Percentiles rank a stretch among this genome's conserved stretches.
Conservation (phyloP, 2,888 invertebrate species). For the Ectobius pallidus region DNA sequence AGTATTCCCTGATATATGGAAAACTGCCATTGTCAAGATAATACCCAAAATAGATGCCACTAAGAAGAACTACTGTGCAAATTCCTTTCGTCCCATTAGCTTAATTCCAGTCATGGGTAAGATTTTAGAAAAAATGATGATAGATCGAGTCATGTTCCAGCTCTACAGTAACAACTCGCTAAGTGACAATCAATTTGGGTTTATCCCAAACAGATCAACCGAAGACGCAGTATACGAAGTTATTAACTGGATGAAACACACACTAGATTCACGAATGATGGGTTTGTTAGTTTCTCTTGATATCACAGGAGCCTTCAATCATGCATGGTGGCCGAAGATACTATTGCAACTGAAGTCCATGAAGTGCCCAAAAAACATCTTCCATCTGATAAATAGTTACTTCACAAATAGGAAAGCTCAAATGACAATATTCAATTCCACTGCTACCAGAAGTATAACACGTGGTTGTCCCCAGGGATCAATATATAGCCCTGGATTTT, state of each 20-base stretch:
- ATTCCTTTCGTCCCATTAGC: neutral
- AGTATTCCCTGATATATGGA: neutral
- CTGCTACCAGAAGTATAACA: neutral
- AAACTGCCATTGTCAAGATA: neutral
- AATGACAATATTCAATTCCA: neutral
- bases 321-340: neutral
- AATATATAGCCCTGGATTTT: neutral
- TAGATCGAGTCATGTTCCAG: neutral
- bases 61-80: neutral
- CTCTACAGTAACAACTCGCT: neutral
- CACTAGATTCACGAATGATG: too few relatives aligned
- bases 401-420: neutral
- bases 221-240: neutral
- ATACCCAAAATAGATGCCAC: neutral
- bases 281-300: neutral
- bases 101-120: neutral
- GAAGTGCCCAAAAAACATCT: neutral
- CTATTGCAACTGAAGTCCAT: neutral
- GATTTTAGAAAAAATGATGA: conserved; percentile 3
- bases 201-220: neutral
- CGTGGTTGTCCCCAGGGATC: neutral
- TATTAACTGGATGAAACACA: neutral
- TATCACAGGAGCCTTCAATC: neutral
- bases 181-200: neutral
- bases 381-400: neutral